Evolutionary conservation across 2,888 invertebrate species (phyloP), one percentile per base, ranked within the genome.

Genomic region (Drosophila imparisetae): DNA sequence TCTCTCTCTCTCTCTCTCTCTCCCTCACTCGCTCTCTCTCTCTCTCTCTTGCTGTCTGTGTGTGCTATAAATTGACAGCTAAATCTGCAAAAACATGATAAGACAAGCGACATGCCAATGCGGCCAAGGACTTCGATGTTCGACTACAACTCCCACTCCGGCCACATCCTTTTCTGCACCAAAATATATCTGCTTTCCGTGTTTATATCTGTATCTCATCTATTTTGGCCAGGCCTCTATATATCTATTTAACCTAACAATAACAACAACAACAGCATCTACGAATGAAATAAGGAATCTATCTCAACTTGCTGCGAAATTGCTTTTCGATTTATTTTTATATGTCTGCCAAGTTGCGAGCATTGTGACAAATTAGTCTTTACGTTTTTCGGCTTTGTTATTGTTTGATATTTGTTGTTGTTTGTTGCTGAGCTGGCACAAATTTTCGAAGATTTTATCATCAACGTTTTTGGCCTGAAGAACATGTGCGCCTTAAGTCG

Each of bases 51-150:
- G 58, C 58, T 59, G 48, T 60, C 21, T 65, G 30, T 72, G 63
- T 69, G 60, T 63, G 86, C 81, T 81, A 85, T 89, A 89, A 87
- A 87, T 87, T 83, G 86, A 89, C 86, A 87, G 89, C 89, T 87
- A 87, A 87, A 87, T 87, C 86, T 87, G 89, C 88, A 85, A 87
- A 89, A 89, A 85, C 87, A 85, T 85, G 86, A 87, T 87, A 87
- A 87, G 89, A 87, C 87, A 81, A 89, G 86, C 88, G 83, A 86
- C 87, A 89, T 89, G 80, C 83, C 89, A 84, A 86, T 88, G 89
- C 83, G 88, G 89, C 89, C 89, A 86, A 81, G 78, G 81, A 81
- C 58, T 78, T 32, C 32, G 32, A 32, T 34, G 21, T 29, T 38
- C 50, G 34, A 15, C 36, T 45, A 15, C 45, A 15, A 48, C 30